phyloP scores from a whole-genome alignment of 37 sponge, comb jelly and placozoan genomes.

The Crambe crambe region DNA sequence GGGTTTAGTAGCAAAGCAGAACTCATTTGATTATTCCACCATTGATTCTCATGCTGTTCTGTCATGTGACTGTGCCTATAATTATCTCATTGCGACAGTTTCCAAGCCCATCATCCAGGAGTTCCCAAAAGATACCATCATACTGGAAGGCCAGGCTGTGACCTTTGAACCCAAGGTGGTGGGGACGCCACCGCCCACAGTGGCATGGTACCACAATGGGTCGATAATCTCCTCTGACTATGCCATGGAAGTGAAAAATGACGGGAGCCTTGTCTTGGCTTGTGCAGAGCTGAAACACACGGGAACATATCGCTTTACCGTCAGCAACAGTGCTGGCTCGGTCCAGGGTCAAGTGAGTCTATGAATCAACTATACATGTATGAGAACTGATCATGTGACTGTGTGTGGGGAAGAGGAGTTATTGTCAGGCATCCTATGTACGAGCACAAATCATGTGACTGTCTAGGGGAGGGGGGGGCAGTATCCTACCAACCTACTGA shows the following conservation, averaged over 20 bases:
- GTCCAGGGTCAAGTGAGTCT: conserved; percentile 38
- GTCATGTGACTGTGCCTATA: no score
- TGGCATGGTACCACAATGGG: conserved; percentile 45
- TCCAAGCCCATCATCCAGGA: conserved; percentile 21
- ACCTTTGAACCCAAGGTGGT: conserved; percentile 26
- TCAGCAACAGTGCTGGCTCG: conserved; percentile 46
- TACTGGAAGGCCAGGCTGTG: conserved; percentile 25
- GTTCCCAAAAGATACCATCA: conserved; percentile 17
- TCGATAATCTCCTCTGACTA: conserved; percentile 39
- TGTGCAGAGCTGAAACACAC: conserved; percentile 44
- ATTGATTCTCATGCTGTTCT: no score
- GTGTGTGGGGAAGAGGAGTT: no score
- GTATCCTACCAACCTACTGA: no score
- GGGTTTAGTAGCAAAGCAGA: no score
- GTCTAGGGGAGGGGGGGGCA: no score
- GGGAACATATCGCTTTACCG: conserved; percentile 48
- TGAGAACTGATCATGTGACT: background rate
- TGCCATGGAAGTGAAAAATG: conserved; percentile 19
- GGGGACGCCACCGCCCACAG: conserved; percentile 28
- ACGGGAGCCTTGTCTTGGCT: conserved; percentile 26
- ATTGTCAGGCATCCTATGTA: no score
- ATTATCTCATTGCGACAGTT: no score
- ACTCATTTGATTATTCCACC: no score
- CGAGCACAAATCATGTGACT: background rate
- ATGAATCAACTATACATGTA: no score